A percentile compares a stretch with the other conserved stretches of the same genome.
These are phyloP conservation scores for Hippopotamyrus pictus DNA, from an alignment of 2,797 vertebrate species.

Conservation along the genomic window DNA sequence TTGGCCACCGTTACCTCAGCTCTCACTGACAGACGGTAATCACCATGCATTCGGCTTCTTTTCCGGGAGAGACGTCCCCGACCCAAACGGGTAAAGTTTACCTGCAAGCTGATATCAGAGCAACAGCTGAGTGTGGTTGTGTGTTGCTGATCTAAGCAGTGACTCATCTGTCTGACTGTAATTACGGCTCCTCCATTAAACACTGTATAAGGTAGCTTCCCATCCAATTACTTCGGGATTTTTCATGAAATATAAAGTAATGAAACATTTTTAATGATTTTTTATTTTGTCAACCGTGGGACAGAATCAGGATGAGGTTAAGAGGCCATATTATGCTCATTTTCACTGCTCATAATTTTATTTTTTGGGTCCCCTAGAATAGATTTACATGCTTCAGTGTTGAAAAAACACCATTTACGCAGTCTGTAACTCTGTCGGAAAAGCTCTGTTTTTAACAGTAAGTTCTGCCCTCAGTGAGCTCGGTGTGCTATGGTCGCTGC, in stretches of 20 bases:
- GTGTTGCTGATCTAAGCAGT: not conserved
- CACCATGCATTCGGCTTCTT: not conserved
- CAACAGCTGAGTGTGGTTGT: not conserved
- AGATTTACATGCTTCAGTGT: not conserved
- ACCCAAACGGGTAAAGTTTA: not conserved
- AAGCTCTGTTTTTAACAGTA: not conserved
- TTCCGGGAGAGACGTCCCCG: not conserved
- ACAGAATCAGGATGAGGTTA: not conserved
- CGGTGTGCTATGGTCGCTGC: not conserved
- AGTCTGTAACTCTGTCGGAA: not conserved
- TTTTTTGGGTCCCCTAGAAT: not conserved
- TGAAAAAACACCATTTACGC: not conserved
- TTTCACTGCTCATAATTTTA: not conserved
- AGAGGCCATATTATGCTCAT: not conserved
- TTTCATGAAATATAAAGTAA: not conserved
- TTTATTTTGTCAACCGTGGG: not conserved
- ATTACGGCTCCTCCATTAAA: not conserved
- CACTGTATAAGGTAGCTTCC: not conserved
- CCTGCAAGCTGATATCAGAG: not conserved
- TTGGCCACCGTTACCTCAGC: conserved; percentile 14
- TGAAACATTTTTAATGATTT: not conserved
- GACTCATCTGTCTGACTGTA: not conserved
- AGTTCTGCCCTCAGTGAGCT: not conserved
- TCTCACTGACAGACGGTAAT: not conserved
- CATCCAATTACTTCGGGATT: not conserved